Evolutionary conservation across 2,113 vertebrate species (phyloP).

Genomic region (Etheostoma cragini): DNA sequence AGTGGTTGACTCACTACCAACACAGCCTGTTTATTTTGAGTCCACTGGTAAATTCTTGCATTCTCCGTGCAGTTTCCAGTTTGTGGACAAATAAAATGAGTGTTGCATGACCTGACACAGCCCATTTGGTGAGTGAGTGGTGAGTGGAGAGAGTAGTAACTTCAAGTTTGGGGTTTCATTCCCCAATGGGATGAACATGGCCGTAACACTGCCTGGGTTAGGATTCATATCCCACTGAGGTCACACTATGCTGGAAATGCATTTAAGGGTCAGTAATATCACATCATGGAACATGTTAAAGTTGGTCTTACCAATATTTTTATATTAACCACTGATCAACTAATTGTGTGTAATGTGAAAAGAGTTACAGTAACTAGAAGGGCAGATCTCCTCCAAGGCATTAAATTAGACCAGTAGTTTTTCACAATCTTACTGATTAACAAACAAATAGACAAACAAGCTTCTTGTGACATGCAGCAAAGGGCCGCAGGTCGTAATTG

Average conservation of each 20-base stretch:
- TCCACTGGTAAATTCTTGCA: background rate
- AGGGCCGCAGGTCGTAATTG: too few relatives aligned
- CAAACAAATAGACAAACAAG: too few relatives aligned
- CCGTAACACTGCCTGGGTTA: background rate
- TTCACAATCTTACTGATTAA: too few relatives aligned
- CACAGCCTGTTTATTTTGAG: conserved; percentile 14
- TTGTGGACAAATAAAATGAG: conserved; percentile 7
- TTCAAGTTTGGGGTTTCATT: conserved; percentile 3
- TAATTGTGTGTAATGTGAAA: too few relatives aligned
- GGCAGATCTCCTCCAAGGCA: too few relatives aligned
- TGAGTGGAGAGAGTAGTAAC: too few relatives aligned
- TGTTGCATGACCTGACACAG: background rate
- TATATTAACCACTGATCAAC: too few relatives aligned
- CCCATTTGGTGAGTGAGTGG: background rate
- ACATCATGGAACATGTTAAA: background rate
- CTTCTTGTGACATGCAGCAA: too few relatives aligned
- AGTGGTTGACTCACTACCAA: conserved; percentile 25
- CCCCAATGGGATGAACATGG: background rate
- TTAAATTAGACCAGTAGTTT: too few relatives aligned
- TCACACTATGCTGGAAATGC: background rate
- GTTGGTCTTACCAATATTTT: background rate
- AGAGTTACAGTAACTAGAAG: too few relatives aligned
- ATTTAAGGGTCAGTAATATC: background rate
- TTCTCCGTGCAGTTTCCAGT: background rate
- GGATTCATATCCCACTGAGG: background rate